Evolutionary conservation across 2,888 invertebrate species (phyloP), one percentile per base, ranked within the genome.

Genomic region (Dendrolimus houi): DNA sequence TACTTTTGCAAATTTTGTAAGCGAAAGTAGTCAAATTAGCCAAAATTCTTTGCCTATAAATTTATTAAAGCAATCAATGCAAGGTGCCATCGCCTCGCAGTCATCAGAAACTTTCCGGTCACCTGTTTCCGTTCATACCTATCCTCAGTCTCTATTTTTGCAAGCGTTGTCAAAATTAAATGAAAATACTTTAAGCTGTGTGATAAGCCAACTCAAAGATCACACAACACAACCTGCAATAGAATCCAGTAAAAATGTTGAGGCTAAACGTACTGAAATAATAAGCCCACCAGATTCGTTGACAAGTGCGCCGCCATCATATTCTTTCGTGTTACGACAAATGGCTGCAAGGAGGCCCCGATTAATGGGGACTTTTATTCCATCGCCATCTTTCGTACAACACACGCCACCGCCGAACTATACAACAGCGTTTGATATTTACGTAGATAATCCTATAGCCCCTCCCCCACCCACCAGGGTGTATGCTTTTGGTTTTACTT

Each of bases 401-500:
- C 85, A 83, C 12, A 80, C 86, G 7, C 89, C 89, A 29, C 89
- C 89, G 2, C 89, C 89, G 0, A 86, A 81, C 57, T 90, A 90
- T 58, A 80, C 82, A 1, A 81, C 86, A 2, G 87, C 87, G 52
- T 89, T 87, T 66, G 88, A 90, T 68, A 79, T 90, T 57, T 88
- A 87, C 56, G 76, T 88, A 0, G 87, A 87, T 57, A 80, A 74
- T 59, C 66, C 80, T 1, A 62, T 82, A 12, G 75, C 82, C 9
- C 77, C 79, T 1, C 76, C 77, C 0, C 74, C 83, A 2, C 41
- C 71, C 1, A 77, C 71, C 1, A 77, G 87, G 59, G 71, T 74
- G 0, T 80, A 83, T 41, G 72, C 76, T 9, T 87, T 78, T 64
- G 85, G 89, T 1, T 88, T 87, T 54, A 64, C 79, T 6, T 75